Conservation (phyloP, 2,113 vertebrate species). For the Xenotilapia flavipinnis region DNA sequence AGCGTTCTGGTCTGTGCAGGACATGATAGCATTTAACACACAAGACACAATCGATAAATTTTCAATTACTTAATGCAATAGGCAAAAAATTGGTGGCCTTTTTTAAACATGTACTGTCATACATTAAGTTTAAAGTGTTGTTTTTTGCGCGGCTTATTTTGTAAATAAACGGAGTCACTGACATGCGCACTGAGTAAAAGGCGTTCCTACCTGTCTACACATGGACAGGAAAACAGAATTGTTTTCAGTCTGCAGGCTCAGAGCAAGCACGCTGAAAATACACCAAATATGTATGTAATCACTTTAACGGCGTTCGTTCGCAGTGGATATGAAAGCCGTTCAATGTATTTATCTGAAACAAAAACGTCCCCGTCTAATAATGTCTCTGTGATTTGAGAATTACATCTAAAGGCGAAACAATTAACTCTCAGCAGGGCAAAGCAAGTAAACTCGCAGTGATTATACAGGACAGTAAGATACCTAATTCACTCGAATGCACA, state of each 20-base stretch:
- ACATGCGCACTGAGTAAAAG: slow-evolving; percentile 45
- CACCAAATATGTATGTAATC: neutral
- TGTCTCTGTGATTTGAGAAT: neutral
- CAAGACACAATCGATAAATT: neutral
- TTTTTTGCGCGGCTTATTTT: neutral
- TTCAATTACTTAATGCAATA: neutral
- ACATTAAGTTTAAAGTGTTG: neutral
- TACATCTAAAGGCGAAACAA: neutral
- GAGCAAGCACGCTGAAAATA: neutral
- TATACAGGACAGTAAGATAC: neutral
- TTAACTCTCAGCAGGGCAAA: neutral
- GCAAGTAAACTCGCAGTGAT: neutral
- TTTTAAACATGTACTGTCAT: neutral
- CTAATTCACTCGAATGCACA: neutral
- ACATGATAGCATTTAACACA: neutral
- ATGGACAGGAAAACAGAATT: neutral
- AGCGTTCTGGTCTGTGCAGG: neutral
- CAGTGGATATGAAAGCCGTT: neutral
- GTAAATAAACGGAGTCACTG: neutral
- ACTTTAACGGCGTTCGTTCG: neutral
- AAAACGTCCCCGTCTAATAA: no score
- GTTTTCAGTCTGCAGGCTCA: neutral
- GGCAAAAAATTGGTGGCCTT: neutral
- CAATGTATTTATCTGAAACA: neutral
- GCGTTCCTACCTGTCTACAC: neutral